Evolutionary conservation across 2,797 vertebrate species (phyloP).

Genomic region (Aplochiton taeniatus): DNA sequence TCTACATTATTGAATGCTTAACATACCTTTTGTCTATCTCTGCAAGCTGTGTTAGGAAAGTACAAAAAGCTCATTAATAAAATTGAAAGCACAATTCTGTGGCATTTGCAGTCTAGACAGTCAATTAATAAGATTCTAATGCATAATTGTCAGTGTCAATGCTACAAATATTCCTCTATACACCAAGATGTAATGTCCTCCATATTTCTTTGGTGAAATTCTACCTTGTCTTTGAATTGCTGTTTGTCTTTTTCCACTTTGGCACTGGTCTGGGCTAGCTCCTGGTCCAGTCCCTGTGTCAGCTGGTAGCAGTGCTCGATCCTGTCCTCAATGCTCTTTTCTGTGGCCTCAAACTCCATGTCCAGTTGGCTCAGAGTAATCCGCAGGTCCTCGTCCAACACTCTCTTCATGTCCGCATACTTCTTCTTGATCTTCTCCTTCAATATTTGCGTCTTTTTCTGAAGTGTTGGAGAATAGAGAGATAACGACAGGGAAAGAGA

Average conservation of each 20-base stretch:
- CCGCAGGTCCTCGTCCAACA: constrained; percentile 65
- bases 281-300: constrained; percentile 49
- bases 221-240: constrained; percentile 33
- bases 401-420: constrained; percentile 63
- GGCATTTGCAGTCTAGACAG: no score
- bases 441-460: constrained; percentile 56
- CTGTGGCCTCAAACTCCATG: constrained; percentile 51
- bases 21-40: no score
- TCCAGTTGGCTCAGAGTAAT: constrained; percentile 67
- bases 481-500: background rate
- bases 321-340: constrained; percentile 49
- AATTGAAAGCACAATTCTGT: no score
- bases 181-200: background rate
- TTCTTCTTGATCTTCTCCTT: constrained; percentile 66
- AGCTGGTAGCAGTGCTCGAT: constrained; percentile 60
- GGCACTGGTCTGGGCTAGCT: constrained; percentile 40
- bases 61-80: no score
- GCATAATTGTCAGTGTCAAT: background rate
- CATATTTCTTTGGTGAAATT: no score
- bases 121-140: no score
- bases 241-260: constrained; percentile 31
- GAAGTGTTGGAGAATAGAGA: background rate
- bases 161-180: background rate
- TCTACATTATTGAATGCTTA: no score
- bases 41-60: no score